Percentiles rank a stretch among this genome's conserved stretches.
These are phyloP conservation scores for Eucera pruinosa DNA, from an alignment of 2,888 invertebrate genomes.

Conservation along the genomic window DNA sequence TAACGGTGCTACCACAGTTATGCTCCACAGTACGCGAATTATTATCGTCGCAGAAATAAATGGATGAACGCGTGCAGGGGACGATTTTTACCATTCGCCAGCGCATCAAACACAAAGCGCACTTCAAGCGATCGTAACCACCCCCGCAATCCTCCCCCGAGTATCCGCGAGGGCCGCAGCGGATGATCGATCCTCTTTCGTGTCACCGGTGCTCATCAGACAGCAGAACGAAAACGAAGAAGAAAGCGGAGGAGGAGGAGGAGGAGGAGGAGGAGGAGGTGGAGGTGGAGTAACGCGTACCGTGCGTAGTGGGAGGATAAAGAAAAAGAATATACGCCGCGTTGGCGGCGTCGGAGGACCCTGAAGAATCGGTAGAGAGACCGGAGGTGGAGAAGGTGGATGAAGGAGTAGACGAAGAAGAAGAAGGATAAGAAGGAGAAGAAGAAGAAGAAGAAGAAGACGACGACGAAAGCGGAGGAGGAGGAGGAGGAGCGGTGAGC, in stretches of 20 bases:
- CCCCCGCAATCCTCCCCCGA: conserved; percentile 19
- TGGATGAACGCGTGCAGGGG: no score
- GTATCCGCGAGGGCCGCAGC: conserved; percentile 42
- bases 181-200: conserved; percentile 67
- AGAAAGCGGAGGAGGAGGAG: conserved; percentile 13
- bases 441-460: conserved; percentile 41
- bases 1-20: no score
- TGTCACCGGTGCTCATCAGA: conserved; percentile 68
- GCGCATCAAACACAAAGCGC: conserved; percentile 14
- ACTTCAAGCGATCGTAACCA: conserved; percentile 7
- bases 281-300: conserved; percentile 40
- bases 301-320: conserved; percentile 58
- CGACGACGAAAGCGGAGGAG: conserved; percentile 35
- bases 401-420: conserved; percentile 48
- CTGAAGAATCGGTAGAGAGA: conserved; percentile 65
- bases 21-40: no score
- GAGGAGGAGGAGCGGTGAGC: conserved; percentile 79
- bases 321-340: conserved; percentile 62
- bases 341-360: conserved; percentile 72
- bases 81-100: no score
- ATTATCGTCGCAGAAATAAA: no score
- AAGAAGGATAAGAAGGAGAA: conserved; percentile 37
- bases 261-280: conserved; percentile 35
- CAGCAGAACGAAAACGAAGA: conserved; percentile 27
- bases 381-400: conserved; percentile 48